Percentiles rank a stretch among this genome's conserved stretches.
Evolutionary conservation across 2,113 vertebrate species (phyloP).

Genomic region (Pedetes capensis): DNA sequence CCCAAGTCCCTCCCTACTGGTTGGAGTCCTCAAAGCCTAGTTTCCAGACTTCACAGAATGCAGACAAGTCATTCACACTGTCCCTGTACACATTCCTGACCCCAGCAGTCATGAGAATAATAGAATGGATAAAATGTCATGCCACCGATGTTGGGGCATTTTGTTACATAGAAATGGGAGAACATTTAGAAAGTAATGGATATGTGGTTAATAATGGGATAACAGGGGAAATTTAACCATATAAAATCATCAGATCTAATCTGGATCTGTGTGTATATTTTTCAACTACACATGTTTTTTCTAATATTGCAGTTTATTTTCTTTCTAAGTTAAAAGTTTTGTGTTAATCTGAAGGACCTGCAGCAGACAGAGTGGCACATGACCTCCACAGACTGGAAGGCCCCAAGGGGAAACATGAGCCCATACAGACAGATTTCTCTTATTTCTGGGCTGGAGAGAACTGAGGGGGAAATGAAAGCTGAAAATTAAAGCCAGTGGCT

Average conservation of each 20-base stretch:
- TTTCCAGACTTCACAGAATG: not conserved
- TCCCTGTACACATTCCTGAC: not conserved
- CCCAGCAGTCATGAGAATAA: not conserved
- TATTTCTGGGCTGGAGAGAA: conserved; percentile 28
- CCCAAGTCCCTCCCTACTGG: not conserved
- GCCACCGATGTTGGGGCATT: not conserved
- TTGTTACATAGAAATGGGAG: not conserved
- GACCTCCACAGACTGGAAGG: not conserved
- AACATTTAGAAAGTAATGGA: conserved; percentile 14
- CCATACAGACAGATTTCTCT: not conserved
- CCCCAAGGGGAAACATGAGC: not conserved
- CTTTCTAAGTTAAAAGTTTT: not conserved
- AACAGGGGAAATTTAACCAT: not conserved
- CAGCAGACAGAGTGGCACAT: not conserved
- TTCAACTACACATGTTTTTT: not conserved
- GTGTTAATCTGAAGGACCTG: conserved; percentile 13
- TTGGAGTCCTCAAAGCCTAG: not conserved
- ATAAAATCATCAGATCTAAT: not conserved
- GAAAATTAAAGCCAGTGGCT: conserved; percentile 37
- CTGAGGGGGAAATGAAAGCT: conserved; percentile 24
- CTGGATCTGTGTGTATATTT: not conserved
- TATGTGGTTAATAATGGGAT: not conserved
- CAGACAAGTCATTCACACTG: not conserved
- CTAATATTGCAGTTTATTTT: conserved; percentile 31
- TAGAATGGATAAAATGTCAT: not conserved